Evolutionary conservation across 2,113 vertebrate species (phyloP).

Genomic region (Solea solea): DNA sequence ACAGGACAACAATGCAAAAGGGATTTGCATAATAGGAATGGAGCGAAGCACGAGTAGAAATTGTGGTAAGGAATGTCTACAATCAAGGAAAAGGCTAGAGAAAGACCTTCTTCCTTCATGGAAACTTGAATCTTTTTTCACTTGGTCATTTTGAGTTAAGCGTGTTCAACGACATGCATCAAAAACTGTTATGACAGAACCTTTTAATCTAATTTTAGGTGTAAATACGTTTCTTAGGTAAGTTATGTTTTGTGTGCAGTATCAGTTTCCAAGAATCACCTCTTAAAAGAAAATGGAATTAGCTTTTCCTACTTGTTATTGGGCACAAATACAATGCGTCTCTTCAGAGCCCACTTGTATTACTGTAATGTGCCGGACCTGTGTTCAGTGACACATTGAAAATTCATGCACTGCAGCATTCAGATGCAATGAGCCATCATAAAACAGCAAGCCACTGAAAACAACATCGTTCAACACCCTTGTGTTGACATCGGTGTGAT

Average conservation of each 20-base stretch:
- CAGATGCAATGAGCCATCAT: conserved; percentile 55
- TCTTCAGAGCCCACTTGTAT: conserved; percentile 33
- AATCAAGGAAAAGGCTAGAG: conserved; percentile 65
- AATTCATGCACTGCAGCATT: conserved; percentile 53
- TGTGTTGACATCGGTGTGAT: conserved; percentile 14
- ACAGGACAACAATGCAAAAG: conserved; percentile 24
- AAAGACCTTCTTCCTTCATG: conserved; percentile 76
- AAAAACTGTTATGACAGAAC: conserved; percentile 50
- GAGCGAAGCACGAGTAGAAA: conserved; percentile 36
- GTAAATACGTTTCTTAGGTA: conserved; percentile 80
- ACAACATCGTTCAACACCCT: conserved; percentile 28
- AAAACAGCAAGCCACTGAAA: conserved; percentile 49
- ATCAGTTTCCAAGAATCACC: conserved; percentile 59
- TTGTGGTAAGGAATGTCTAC: conserved; percentile 64
- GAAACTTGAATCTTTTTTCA: conserved; percentile 83
- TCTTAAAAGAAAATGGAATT: conserved; percentile 31
- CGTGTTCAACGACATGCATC: conserved; percentile 61
- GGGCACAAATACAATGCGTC: conserved; percentile 52
- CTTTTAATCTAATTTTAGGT: conserved; percentile 66
- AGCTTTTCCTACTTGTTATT: conserved; percentile 52
- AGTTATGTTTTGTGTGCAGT: conserved; percentile 78
- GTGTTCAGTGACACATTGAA: conserved; percentile 55
- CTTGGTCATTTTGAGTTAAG: conserved; percentile 71
- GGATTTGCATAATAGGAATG: conserved; percentile 34
- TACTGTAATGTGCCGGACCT: conserved; percentile 48